A percentile compares a stretch with the other conserved stretches of the same genome.
Evolutionary conservation across 2,888 invertebrate genomes (phyloP).

Genomic region (Aphodius sticticus): DNA sequence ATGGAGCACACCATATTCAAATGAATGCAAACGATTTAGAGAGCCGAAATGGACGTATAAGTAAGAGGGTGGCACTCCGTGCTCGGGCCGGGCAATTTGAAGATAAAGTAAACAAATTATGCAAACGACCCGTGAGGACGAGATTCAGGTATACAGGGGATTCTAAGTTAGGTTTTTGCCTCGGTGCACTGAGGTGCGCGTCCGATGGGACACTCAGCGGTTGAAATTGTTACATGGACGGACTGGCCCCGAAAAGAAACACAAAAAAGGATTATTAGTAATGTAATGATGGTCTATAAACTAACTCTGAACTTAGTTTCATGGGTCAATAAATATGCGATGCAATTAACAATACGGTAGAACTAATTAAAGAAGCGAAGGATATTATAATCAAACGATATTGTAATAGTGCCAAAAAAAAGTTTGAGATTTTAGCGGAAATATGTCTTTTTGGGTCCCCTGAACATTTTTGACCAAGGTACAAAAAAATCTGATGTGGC

Average conservation of each 20-base stretch:
- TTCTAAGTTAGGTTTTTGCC: constrained; percentile 21
- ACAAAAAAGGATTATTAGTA: no score
- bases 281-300: no score
- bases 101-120: constrained; percentile 28
- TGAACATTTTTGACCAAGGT: no score
- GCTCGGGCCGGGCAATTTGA: constrained; percentile 11
- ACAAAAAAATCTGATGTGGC: no score
- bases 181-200: constrained; percentile 6
- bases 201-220: constrained; percentile 13
- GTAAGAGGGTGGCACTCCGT: constrained; percentile 9
- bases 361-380: no score
- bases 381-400: no score
- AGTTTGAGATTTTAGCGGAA: no score
- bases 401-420: no score
- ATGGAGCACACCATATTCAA: constrained; percentile 8
- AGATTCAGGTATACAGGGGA: constrained; percentile 21
- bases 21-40: constrained; percentile 22
- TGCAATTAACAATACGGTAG: no score
- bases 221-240: constrained; percentile 17
- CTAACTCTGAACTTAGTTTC: no score
- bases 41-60: constrained; percentile 18
- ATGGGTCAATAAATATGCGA: no score
- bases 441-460: no score
- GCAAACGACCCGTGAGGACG: constrained; percentile 25
- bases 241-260: background rate